Percentiles rank a stretch among this genome's conserved stretches.
These are phyloP conservation scores for Cladorhizidae sp. DNA, from an alignment of 37 sponge, comb jelly and placozoan species.

Conservation along the genomic window DNA sequence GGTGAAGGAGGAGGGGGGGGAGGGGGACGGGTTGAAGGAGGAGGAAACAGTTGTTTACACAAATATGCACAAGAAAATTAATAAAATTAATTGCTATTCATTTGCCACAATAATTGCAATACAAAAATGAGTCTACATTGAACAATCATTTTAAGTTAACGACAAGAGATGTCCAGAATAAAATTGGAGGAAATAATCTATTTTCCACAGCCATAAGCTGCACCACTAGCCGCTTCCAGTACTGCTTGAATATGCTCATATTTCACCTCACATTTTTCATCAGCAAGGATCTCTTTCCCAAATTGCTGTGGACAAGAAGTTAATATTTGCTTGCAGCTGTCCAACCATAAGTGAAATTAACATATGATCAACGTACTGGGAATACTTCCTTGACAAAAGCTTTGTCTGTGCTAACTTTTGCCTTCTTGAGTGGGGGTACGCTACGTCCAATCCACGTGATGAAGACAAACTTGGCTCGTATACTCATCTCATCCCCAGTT, in stretches of 20 bases:
- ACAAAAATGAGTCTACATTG: no score
- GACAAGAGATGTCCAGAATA: neutral
- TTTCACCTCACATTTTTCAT: slow-evolving; percentile 73
- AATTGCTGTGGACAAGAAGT: slow-evolving; percentile 49
- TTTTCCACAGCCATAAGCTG: slow-evolving; percentile 89
- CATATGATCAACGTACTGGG: slow-evolving; percentile 36
- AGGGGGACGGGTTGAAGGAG: no score
- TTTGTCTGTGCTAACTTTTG: slow-evolving; percentile 95
- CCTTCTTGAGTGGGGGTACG: slow-evolving; percentile 89
- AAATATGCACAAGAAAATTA: no score
- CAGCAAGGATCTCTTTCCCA: slow-evolving; percentile 83
- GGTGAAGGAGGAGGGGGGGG: no score
- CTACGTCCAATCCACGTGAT: slow-evolving; percentile 91
- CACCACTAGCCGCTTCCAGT: slow-evolving; percentile 88
- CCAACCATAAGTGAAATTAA: neutral
- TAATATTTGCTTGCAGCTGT: no score
- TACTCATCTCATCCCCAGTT: slow-evolving; percentile 96
- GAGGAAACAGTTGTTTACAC: no score
- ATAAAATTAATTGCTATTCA: no score
- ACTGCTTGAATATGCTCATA: slow-evolving; percentile 46
- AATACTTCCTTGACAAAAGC: slow-evolving; percentile 84
- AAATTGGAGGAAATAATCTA: slow-evolving; percentile 1
- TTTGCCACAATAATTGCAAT: no score
- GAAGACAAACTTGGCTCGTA: slow-evolving; percentile 90
- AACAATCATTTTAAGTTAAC: no score